phyloP scores from a whole-genome alignment of 2,113 vertebrate species.

The Dipodomys ordii region DNA sequence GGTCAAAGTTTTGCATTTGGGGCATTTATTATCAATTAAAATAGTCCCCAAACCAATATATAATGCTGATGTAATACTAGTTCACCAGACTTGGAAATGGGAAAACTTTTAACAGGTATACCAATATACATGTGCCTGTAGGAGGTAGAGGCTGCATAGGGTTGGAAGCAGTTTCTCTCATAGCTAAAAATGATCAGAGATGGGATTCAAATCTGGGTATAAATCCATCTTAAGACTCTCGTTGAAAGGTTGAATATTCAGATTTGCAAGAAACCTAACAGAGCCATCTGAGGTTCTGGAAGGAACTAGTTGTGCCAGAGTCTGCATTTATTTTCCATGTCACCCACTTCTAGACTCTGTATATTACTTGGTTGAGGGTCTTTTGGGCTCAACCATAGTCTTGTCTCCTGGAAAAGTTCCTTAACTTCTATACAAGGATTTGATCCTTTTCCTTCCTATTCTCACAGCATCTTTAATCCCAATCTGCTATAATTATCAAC shows the following conservation, averaged over 20 bases:
- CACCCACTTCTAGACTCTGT: not conserved
- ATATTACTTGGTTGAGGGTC: not conserved
- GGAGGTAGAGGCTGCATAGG: accelerated
- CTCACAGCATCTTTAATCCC: not conserved
- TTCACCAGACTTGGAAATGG: too few relatives aligned
- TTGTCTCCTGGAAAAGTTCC: not conserved
- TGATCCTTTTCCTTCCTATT: not conserved
- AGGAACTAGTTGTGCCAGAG: too few relatives aligned
- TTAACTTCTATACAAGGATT: not conserved
- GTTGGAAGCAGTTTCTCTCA: accelerated
- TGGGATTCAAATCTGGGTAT: not conserved
- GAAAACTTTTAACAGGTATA: not conserved
- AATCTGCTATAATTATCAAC: not conserved
- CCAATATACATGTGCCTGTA: not conserved
- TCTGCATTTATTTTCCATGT: not conserved
- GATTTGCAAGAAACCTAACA: not conserved
- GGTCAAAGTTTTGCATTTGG: too few relatives aligned
- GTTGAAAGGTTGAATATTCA: not conserved
- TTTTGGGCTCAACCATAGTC: not conserved
- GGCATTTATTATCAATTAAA: too few relatives aligned
- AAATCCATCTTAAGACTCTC: not conserved
- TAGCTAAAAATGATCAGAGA: not conserved
- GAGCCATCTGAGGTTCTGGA: not conserved
- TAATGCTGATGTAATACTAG: too few relatives aligned
- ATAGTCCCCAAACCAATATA: too few relatives aligned